A percentile compares a stretch with the other conserved stretches of the same genome.
These are phyloP conservation scores for Holotrichia oblita DNA, from an alignment of 1,140 invertebrate species.

Conservation along the genomic window DNA sequence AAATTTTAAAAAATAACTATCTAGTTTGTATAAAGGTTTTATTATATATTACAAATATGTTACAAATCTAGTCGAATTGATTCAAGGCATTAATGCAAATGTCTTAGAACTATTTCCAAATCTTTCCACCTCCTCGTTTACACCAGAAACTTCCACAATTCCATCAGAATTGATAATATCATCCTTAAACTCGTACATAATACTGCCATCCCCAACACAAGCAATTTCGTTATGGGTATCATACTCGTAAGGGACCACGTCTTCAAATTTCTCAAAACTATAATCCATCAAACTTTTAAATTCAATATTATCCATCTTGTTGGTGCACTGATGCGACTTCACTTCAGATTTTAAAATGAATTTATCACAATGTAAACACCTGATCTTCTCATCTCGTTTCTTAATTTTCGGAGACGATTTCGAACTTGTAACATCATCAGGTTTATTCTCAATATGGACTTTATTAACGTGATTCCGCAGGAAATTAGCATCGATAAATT, in stretches of 20 bases:
- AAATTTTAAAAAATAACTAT: no score
- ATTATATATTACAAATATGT: no score
- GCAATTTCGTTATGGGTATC: background rate
- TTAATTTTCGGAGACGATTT: background rate
- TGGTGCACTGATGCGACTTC: background rate
- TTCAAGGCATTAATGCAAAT: no score
- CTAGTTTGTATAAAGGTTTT: no score
- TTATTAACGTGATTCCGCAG: slow-evolving; percentile 44
- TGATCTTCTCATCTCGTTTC: slow-evolving; percentile 1
- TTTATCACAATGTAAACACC: slow-evolving; percentile 5
- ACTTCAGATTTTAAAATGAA: slow-evolving; percentile 24
- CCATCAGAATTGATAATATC: slow-evolving; percentile 26
- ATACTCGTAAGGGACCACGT: background rate
- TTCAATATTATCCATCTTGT: background rate
- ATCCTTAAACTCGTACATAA: slow-evolving; percentile 34
- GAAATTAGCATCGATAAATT: slow-evolving; percentile 44
- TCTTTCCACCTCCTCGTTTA: background rate
- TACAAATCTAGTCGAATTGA: no score
- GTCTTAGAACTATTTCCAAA: background rate
- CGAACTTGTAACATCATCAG: slow-evolving; percentile 4
- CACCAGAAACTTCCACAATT: slow-evolving; percentile 12
- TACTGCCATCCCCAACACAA: background rate
- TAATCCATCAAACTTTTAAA: slow-evolving; percentile 25
- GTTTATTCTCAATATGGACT: slow-evolving; percentile 41
- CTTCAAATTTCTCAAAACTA: slow-evolving; percentile 31